Evolutionary conservation across 2,888 invertebrate genomes (phyloP).

Genomic region (Lepeophtheirus nordmannii): DNA sequence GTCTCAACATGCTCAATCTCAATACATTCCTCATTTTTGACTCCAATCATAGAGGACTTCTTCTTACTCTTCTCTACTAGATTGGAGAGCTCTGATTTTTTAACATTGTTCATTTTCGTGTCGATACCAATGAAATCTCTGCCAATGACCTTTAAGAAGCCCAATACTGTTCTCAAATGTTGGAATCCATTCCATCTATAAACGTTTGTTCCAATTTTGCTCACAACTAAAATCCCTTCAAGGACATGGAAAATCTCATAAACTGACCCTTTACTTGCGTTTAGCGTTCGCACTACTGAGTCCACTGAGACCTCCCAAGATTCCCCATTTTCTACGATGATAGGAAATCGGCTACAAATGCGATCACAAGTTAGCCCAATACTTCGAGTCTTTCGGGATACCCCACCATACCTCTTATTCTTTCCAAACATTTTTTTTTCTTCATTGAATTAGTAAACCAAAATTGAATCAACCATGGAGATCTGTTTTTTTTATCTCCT

Average conservation of each 20-base stretch:
- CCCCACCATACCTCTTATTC: not conserved
- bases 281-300: not conserved
- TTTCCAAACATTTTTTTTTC: not conserved
- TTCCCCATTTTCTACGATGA: not conserved
- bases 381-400: not conserved
- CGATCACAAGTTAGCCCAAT: not conserved
- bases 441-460: too few species aligned
- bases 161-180: not conserved
- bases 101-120: not conserved
- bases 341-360: not conserved
- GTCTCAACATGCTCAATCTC: not conserved
- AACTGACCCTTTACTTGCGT: not conserved
- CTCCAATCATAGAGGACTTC: not conserved
- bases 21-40: not conserved
- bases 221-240: not conserved
- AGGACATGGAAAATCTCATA: slow-evolving; percentile 1
- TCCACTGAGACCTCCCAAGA: not conserved
- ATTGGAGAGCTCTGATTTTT: not conserved
- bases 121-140: not conserved
- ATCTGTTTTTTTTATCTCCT: too few species aligned
- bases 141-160: not conserved
- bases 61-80: not conserved
- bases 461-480: too few species aligned
- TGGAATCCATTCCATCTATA: not conserved
- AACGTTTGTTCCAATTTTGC: not conserved